These are phyloP conservation scores for Himalopsyche japonica DNA, from an alignment of 2,888 invertebrate genomes.

Conservation along the genomic window DNA sequence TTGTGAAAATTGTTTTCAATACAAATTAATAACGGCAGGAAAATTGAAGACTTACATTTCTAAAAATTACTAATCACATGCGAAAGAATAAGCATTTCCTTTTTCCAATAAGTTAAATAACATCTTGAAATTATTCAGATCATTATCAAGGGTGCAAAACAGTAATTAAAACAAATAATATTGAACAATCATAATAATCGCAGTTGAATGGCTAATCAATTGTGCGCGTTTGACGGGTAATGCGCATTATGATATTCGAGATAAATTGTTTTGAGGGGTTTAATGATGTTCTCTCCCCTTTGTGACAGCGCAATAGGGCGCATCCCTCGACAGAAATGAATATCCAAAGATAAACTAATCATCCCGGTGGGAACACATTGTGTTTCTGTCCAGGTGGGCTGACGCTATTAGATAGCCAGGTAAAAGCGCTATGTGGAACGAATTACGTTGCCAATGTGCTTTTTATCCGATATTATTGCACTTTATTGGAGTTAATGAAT, in stretches of 20 bases:
- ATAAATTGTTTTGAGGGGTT: conserved; percentile 8
- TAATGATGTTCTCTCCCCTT: background rate
- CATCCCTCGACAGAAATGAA: background rate
- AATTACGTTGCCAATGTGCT: conserved; percentile 19
- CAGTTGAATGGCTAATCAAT: background rate
- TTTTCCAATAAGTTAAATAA: background rate
- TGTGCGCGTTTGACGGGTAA: background rate
- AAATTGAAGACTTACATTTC: too few relatives aligned
- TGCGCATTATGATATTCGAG: background rate
- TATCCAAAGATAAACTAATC: conserved; percentile 19
- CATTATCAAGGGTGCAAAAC: background rate
- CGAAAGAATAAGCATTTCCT: too few relatives aligned
- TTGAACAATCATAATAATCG: background rate
- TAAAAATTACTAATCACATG: too few relatives aligned
- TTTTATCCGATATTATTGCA: conserved; percentile 5
- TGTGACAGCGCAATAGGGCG: background rate
- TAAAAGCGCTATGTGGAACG: conserved; percentile 2
- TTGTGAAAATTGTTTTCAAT: too few relatives aligned
- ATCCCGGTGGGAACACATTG: conserved; percentile 22
- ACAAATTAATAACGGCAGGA: too few relatives aligned
- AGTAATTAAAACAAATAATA: background rate
- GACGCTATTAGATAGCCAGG: background rate
- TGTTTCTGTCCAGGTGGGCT: conserved; percentile 20
- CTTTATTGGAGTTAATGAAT: conserved; percentile 30
- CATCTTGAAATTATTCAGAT: background rate